Evolutionary conservation across 2,888 invertebrate species (phyloP).

Genomic region (Macaria liturata): DNA sequence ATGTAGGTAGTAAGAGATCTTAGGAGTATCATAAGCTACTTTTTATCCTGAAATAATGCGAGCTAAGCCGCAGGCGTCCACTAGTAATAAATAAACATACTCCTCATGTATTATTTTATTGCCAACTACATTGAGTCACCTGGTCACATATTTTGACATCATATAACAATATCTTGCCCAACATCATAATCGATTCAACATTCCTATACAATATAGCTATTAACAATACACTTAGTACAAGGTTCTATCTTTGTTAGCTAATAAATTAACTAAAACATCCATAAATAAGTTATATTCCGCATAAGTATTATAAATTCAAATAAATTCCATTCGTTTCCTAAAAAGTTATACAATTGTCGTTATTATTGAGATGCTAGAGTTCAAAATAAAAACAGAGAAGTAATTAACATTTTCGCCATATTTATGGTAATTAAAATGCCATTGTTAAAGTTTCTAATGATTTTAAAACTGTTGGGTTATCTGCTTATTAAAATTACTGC

Average conservation of each 20-base stretch:
- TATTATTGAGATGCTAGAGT: too few relatives aligned
- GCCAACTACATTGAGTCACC: too few relatives aligned
- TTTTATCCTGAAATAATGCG: too few relatives aligned
- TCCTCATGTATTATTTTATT: too few relatives aligned
- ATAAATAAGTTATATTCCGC: conserved; percentile 17
- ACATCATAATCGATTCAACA: conserved; percentile 8
- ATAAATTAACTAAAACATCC: conserved; percentile 18
- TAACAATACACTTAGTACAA: conserved; percentile 17
- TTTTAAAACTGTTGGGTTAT: conserved; percentile 18
- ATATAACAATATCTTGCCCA: conserved; percentile 4
- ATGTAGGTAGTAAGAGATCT: too few relatives aligned
- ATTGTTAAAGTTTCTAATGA: conserved; percentile 24
- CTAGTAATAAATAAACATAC: too few relatives aligned
- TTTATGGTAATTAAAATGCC: conserved; percentile 21
- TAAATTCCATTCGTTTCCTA: neutral
- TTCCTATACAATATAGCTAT: conserved; percentile 15
- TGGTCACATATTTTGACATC: too few relatives aligned
- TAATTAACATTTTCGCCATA: conserved; percentile 16
- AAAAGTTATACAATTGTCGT: too few relatives aligned
- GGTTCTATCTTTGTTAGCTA: conserved; percentile 9
- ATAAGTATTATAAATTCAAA: conserved; percentile 22
- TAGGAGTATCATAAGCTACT: too few relatives aligned
- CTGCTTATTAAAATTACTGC: conserved; percentile 23
- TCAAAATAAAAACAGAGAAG: too few relatives aligned
- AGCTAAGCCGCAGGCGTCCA: too few relatives aligned